Evolutionary conservation across 1,140 invertebrate species (phyloP).

Genomic region (Eulimnadia texana): DNA sequence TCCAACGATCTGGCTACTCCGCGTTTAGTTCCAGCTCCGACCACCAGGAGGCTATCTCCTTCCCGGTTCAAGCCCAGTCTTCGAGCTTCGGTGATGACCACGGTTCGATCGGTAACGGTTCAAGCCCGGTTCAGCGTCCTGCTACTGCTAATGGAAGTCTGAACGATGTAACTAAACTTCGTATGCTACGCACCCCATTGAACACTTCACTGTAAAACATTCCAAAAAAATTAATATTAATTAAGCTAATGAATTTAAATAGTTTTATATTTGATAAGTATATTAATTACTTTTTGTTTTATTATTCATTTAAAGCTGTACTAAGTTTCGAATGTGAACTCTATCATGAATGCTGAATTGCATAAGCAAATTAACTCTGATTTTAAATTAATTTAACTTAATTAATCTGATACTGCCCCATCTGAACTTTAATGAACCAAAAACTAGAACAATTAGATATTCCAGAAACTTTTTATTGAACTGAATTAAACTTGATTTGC

Average conservation of each 20-base stretch:
- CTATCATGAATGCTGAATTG: no score
- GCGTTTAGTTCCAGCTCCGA: background rate
- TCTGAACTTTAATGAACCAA: no score
- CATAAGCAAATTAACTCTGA: no score
- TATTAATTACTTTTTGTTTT: background rate
- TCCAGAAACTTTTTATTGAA: background rate
- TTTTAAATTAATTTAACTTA: no score
- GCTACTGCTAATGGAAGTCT: background rate
- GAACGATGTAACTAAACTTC: background rate
- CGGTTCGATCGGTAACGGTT: background rate
- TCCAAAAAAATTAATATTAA: background rate
- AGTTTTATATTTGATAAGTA: background rate
- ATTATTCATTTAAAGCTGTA: background rate
- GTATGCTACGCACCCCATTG: background rate
- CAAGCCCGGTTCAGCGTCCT: background rate
- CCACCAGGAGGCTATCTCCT: background rate
- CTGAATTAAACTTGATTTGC: background rate
- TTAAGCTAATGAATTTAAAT: background rate
- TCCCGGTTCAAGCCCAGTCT: background rate
- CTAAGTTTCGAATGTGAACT: no score
- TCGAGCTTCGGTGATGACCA: background rate
- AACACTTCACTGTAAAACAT: constrained; percentile 4
- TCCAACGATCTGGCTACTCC: background rate
- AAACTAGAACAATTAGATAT: no score
- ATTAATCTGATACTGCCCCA: no score